Evolutionary conservation across 2,888 invertebrate genomes (phyloP).

Genomic region (Pristionchus fissidentatus): DNA sequence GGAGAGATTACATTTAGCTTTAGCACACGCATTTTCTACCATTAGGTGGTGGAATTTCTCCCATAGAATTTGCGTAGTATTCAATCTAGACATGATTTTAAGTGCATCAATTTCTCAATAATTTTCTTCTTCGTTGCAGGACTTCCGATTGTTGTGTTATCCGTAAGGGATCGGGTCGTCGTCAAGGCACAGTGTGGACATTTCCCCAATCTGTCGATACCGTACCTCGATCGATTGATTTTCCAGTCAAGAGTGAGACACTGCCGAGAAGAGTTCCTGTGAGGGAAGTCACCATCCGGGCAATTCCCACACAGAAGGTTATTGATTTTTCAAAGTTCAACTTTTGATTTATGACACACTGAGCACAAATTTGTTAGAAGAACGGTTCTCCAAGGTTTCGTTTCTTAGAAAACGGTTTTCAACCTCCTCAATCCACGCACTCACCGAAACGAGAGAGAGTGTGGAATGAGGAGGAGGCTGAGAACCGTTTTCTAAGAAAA

Average conservation of each 20-base stretch:
- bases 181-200: slow-evolving; percentile 44
- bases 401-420: too few relatives aligned
- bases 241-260: slow-evolving; percentile 12
- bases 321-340: neutral
- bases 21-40: too few relatives aligned
- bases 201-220: neutral
- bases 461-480: too few relatives aligned
- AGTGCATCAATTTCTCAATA: neutral
- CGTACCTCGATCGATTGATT: neutral
- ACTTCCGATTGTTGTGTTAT: slow-evolving; percentile 29
- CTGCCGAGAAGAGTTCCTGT: neutral
- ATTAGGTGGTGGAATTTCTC: too few relatives aligned
- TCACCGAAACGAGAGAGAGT: too few relatives aligned
- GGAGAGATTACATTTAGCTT: too few relatives aligned
- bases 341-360: too few relatives aligned
- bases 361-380: too few relatives aligned
- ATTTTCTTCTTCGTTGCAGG: neutral
- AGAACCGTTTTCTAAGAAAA: too few relatives aligned
- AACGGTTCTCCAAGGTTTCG: too few relatives aligned
- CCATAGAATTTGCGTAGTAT: too few relatives aligned
- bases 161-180: neutral
- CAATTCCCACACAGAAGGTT: neutral
- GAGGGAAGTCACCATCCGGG: slow-evolving; percentile 23
- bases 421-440: too few relatives aligned
- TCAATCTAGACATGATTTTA: neutral